phyloP scores from a whole-genome alignment of 2,113 vertebrate genomes.

The Pogonocichla stellata region DNA sequence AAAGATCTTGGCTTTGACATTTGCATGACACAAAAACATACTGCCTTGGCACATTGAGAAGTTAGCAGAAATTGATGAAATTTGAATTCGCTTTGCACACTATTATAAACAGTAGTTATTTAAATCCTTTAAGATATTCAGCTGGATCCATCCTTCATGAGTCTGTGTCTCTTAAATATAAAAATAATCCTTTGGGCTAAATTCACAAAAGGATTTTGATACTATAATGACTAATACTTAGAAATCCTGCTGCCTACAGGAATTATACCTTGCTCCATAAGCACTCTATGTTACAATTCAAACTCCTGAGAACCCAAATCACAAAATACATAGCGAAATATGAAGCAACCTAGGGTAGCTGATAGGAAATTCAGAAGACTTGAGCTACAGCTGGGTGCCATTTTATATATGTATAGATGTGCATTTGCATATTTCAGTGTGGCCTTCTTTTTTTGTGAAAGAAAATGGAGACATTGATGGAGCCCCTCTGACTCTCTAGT shows the following conservation, averaged over 20 bases:
- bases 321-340: background rate
- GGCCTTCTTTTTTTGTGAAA: background rate
- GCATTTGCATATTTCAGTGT: background rate
- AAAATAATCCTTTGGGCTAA: background rate
- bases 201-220: constrained; percentile 24
- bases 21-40: constrained; percentile 37
- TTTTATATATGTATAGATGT: background rate
- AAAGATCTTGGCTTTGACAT: constrained; percentile 24
- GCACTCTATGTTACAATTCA: background rate
- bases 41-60: background rate
- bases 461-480: background rate
- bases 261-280: background rate
- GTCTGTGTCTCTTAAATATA: background rate
- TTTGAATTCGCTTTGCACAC: constrained; percentile 4
- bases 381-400: background rate
- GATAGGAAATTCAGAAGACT: background rate
- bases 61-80: background rate
- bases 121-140: constrained; percentile 19
- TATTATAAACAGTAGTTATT: constrained; percentile 17
- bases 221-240: background rate
- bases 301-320: background rate
- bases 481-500: background rate
- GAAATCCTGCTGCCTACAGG: background rate
- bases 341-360: background rate
- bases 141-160: background rate